Base-by-base conservation (phyloP, 2,888 invertebrate species). In the Empis livida region DNA sequence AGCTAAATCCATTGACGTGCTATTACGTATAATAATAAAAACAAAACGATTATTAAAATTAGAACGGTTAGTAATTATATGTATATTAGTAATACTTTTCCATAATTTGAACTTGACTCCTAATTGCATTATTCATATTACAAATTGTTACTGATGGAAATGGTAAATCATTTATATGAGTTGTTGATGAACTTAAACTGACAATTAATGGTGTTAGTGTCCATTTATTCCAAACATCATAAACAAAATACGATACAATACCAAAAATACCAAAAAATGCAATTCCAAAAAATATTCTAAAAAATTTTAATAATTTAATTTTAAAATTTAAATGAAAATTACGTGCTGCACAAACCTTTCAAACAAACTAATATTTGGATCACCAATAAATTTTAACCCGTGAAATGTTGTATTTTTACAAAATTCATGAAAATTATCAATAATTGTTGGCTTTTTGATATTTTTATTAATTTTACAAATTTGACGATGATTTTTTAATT, bases 61-160 rank as follows among this genome's bases (percentile, higher is more conserved):
- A n/a, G n/a, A n/a, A n/a, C n/a, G n/a, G n/a, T n/a, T n/a, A n/a
- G n/a, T n/a, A n/a, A 13, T n/a, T 71, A 55, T 77, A 78, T 46
- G 64, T 44, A 84, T 84, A 62, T 80, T 84, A 62, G 79, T 82
- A 27, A 27, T 40, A 52, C 46, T 14, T 42, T 37, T 60, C 49
- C 23, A 79, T 74, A 43, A 73, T 67, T 47, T 72, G 66, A 1
- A 81, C 84, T 46, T 79, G 78, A 13, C 72, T 71, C 56, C 73
- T 79, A 57, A 79, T 78, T 0, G 82, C 86, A 61, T 84, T 82
- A 63, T 89, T 90, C 65, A 87, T 82, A 62, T 88, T 89, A 63
- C 90, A 90, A 50, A 90, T 78, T 1, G 89, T 89, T 2, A 90
- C 71, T 0, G 88, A 84, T 0, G 90, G 89, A 65, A 89, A 89